Percentiles rank a stretch among this genome's conserved stretches.
These are phyloP conservation scores for Melospiza georgiana DNA, from an alignment of 2,113 vertebrate genomes.

Conservation along the genomic window DNA sequence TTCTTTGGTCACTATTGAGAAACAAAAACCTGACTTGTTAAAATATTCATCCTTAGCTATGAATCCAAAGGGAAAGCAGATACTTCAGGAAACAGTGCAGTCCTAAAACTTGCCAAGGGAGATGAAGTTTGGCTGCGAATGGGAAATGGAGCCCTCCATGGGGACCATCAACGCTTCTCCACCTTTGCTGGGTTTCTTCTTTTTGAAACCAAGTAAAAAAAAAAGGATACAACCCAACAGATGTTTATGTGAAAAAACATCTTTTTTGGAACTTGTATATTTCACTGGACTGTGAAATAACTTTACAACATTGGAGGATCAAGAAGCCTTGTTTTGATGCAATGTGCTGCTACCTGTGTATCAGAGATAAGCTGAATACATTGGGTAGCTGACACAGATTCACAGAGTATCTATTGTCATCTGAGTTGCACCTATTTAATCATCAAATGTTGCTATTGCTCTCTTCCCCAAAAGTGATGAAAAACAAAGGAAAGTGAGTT, in stretches of 20 bases:
- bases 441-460: background rate
- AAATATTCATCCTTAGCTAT: slow-evolving; percentile 70
- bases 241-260: background rate
- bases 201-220: slow-evolving; percentile 80
- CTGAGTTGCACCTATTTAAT: background rate
- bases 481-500: background rate
- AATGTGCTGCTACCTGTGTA: background rate
- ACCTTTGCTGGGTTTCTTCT: slow-evolving; percentile 86
- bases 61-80: slow-evolving; percentile 84
- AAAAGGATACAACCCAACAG: background rate
- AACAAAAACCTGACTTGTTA: background rate
- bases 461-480: background rate
- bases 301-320: background rate
- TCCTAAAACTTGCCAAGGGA: slow-evolving; percentile 81
- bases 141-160: slow-evolving; percentile 83
- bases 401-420: background rate
- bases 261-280: background rate
- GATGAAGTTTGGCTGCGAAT: slow-evolving; percentile 85
- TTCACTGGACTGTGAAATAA: slow-evolving; percentile 19
- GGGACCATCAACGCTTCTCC: slow-evolving; percentile 84
- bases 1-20: background rate
- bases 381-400: background rate
- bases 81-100: slow-evolving; percentile 82
- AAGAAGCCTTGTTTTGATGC: background rate
- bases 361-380: background rate